These are phyloP conservation scores for Corapipo altera DNA, from an alignment of 2,113 vertebrate species.

Conservation along the genomic window DNA sequence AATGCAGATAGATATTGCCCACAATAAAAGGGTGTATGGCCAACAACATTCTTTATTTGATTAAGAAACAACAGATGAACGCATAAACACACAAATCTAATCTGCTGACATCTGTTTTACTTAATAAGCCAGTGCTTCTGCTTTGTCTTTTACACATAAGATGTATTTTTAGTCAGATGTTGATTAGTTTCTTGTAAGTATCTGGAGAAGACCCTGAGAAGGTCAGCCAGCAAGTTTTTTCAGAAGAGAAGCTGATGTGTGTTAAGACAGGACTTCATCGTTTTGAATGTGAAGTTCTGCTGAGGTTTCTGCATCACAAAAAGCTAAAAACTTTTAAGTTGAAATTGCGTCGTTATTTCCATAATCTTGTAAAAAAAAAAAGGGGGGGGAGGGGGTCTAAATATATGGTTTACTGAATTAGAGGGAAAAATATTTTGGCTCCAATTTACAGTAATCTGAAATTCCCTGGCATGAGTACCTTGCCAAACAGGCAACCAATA, in stretches of 20 bases:
- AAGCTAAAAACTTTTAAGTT: not conserved
- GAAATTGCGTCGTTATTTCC: not conserved
- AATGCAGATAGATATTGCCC: not conserved
- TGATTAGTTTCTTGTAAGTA: not conserved
- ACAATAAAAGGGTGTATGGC: not conserved
- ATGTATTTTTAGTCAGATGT: not conserved
- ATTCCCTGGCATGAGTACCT: not conserved
- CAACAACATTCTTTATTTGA: not conserved
- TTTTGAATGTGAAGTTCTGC: not conserved
- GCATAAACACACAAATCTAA: not conserved
- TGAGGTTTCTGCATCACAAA: not conserved
- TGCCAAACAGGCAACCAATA: fast-evolving
- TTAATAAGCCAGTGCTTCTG: not conserved
- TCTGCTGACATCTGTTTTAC: not conserved
- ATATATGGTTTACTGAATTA: not conserved
- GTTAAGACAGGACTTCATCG: fast-evolving
- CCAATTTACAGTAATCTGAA: fast-evolving
- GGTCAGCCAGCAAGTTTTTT: not conserved
- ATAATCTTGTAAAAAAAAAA: not conserved
- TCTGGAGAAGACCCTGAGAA: not conserved
- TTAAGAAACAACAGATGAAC: not conserved
- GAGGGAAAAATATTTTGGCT: not conserved
- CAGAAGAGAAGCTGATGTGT: not conserved
- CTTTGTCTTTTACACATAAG: not conserved
- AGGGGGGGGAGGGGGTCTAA: fast-evolving